Evolutionary conservation across 2,797 vertebrate genomes (phyloP).

Genomic region (Liparis tanakae): DNA sequence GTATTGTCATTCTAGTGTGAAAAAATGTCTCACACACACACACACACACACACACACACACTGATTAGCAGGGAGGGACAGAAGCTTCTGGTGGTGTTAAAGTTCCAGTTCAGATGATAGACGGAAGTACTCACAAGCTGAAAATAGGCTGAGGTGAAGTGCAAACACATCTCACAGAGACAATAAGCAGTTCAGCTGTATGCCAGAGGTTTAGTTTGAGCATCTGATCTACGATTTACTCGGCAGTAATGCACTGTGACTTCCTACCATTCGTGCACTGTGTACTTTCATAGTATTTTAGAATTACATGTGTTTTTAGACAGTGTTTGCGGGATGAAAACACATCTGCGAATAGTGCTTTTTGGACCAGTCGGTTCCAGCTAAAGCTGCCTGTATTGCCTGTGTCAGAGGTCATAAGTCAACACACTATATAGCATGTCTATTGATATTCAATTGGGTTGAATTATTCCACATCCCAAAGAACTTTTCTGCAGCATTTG

Average conservation of each 20-base stretch:
- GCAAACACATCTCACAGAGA: slow-evolving; percentile 50
- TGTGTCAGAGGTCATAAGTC: background rate
- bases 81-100: slow-evolving; percentile 51
- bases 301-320: background rate
- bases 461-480: background rate
- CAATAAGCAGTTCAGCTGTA: slow-evolving; percentile 32
- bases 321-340: slow-evolving; percentile 2
- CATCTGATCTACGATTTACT: slow-evolving; percentile 21
- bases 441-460: background rate
- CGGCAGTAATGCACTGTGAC: background rate
- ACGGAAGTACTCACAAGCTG: slow-evolving; percentile 79
- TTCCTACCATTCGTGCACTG: background rate
- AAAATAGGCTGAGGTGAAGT: slow-evolving; percentile 73
- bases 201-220: slow-evolving; percentile 50
- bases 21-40: slow-evolving; percentile 48
- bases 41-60: background rate
- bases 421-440: background rate
- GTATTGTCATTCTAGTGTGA: slow-evolving; percentile 29
- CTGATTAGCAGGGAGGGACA: slow-evolving; percentile 37
- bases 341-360: background rate
- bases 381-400: slow-evolving; percentile 1
- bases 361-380: background rate
- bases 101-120: slow-evolving; percentile 66
- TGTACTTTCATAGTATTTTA: slow-evolving; percentile 9
- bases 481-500: background rate